phyloP scores from a whole-genome alignment of 1,140 invertebrate species.

The Lepidostoma basale region DNA sequence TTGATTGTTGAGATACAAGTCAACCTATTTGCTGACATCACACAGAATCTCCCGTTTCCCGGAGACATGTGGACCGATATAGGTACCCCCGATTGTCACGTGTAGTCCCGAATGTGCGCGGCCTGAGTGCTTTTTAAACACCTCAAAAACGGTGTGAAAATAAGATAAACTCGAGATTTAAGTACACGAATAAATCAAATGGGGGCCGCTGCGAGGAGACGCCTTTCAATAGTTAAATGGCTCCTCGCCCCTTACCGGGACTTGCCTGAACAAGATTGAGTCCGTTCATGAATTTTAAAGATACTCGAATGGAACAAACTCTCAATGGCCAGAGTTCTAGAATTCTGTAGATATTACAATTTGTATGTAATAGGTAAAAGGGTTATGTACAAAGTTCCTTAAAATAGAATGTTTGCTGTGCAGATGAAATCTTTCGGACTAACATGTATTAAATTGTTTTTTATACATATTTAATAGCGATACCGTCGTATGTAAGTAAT shows the following conservation, averaged over 20 bases:
- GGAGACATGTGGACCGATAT: no score
- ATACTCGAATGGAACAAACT: background rate
- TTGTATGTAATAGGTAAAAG: background rate
- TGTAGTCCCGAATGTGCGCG: background rate
- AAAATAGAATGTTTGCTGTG: background rate
- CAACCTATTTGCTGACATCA: no score
- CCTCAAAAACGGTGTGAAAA: constrained; percentile 5
- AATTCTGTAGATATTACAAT: background rate
- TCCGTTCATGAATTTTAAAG: background rate
- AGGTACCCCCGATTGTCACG: constrained; percentile 3
- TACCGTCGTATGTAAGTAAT: no score
- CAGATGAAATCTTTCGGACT: no score
- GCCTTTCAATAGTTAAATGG: constrained; percentile 2
- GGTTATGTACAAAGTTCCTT: background rate
- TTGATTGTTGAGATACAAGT: no score
- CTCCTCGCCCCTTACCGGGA: background rate
- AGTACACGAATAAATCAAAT: background rate
- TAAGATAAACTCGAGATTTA: constrained; percentile 1
- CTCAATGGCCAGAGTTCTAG: background rate
- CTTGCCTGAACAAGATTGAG: background rate
- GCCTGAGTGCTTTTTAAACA: constrained; percentile 9
- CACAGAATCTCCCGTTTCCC: no score
- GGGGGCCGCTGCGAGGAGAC: background rate
- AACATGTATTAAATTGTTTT: no score
- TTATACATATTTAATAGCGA: no score